phyloP scores from a whole-genome alignment of 2,888 invertebrate genomes.

The Scaptomyza cyrtandrae region DNA sequence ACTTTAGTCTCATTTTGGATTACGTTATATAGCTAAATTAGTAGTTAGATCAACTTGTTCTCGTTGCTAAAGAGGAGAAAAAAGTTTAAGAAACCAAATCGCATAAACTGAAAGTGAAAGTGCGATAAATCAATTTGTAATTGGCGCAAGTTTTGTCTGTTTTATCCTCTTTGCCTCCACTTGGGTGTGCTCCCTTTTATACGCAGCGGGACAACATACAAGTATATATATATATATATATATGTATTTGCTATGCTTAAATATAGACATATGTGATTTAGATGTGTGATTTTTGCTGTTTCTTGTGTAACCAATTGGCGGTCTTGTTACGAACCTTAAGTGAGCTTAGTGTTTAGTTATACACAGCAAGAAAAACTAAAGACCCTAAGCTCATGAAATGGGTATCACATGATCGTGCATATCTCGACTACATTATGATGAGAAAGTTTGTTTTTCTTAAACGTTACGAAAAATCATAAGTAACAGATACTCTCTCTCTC shows the following conservation, averaged over 20 bases:
- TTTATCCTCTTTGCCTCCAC: neutral
- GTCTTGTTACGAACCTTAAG: conserved; percentile 32
- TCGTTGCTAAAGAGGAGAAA: conserved; percentile 31
- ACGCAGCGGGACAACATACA: neutral
- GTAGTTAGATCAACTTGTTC: conserved; percentile 20
- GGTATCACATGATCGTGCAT: too few species aligned
- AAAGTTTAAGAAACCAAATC: conserved; percentile 58
- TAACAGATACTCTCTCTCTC: too few species aligned
- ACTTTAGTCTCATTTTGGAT: neutral
- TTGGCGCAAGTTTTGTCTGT: conserved; percentile 49
- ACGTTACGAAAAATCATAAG: too few species aligned
- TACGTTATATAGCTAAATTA: too few species aligned
- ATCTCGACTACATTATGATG: too few species aligned
- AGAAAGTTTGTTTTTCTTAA: too few species aligned
- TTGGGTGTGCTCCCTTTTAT: conserved; percentile 8
- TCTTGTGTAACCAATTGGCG: conserved; percentile 18
- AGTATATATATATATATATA: neutral
- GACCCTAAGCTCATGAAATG: neutral
- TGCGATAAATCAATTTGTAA: conserved; percentile 66
- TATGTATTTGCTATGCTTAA: conserved; percentile 7
- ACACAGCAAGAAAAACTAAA: neutral
- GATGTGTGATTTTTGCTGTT: neutral
- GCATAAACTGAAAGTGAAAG: conserved; percentile 66
- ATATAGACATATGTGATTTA: conserved; percentile 6
- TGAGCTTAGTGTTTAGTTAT: conserved; percentile 42